Evolutionary conservation across 2,113 vertebrate species (phyloP).

Genomic region (Acanthochromis polyacanthus): DNA sequence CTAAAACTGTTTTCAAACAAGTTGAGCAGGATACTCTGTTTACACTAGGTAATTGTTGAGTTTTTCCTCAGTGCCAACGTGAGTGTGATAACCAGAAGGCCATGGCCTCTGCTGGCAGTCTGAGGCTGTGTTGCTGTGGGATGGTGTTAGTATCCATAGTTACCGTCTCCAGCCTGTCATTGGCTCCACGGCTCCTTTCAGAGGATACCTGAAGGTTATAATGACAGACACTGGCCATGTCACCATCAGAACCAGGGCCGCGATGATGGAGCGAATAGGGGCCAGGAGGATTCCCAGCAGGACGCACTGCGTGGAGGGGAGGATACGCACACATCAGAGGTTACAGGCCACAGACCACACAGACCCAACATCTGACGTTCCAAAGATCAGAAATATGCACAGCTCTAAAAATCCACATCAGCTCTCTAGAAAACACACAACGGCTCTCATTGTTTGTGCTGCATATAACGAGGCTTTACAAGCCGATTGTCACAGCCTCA

Average conservation of each 20-base stretch:
- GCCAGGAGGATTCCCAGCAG: slow-evolving; percentile 91
- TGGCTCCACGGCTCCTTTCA: slow-evolving; percentile 85
- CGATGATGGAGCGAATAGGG: slow-evolving; percentile 87
- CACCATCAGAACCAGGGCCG: slow-evolving; percentile 85
- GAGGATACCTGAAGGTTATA: slow-evolving; percentile 83
- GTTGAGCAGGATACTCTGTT: too few species aligned
- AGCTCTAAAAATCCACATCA: slow-evolving; percentile 45
- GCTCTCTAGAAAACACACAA: slow-evolving; percentile 58
- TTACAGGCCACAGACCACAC: slow-evolving; percentile 20
- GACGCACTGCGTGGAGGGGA: slow-evolving; percentile 70
- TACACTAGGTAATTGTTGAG: neutral
- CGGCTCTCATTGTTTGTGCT: slow-evolving; percentile 62
- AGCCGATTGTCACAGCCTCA: slow-evolving; percentile 56
- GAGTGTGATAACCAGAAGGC: neutral
- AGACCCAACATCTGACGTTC: slow-evolving; percentile 11
- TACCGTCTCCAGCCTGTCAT: slow-evolving; percentile 95
- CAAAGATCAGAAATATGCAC: slow-evolving; percentile 22
- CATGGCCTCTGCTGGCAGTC: neutral
- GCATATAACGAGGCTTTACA: slow-evolving; percentile 46
- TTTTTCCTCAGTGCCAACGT: neutral
- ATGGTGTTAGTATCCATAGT: slow-evolving; percentile 50
- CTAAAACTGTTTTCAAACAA: too few species aligned
- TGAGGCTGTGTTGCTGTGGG: neutral
- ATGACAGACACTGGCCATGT: slow-evolving; percentile 89
- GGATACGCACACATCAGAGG: slow-evolving; percentile 9